phyloP scores from a whole-genome alignment of 2,797 vertebrate genomes.

The Ceyx erithaca region DNA sequence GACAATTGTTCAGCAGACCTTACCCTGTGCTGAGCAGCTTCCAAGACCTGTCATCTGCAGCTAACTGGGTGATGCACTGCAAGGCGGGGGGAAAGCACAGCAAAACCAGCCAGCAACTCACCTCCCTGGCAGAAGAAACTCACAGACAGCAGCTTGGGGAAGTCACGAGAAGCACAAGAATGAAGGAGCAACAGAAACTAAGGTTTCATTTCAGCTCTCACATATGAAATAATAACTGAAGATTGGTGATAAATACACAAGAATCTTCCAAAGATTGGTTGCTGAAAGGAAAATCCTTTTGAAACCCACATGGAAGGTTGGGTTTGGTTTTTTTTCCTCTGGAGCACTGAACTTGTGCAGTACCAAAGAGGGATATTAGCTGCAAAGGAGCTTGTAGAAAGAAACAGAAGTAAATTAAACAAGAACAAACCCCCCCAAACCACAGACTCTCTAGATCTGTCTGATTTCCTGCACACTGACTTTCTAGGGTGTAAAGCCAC shows the following conservation, averaged over 20 bases:
- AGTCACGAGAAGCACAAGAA: neutral
- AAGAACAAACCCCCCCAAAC: neutral
- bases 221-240: neutral
- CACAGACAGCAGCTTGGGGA: neutral
- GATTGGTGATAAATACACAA: neutral
- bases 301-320: fast-evolving
- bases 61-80: neutral
- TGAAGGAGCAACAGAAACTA: neutral
- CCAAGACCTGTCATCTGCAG: neutral
- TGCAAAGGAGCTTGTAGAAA: neutral
- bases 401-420: neutral
- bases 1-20: neutral
- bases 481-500: neutral
- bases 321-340: neutral
- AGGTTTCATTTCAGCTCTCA: neutral
- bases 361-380: neutral
- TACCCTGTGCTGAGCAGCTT: neutral
- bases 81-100: neutral
- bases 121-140: neutral
- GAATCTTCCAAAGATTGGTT: neutral
- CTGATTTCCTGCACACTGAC: neutral
- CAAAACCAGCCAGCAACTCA: neutral
- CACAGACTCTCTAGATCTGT: neutral
- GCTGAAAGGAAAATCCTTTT: neutral
- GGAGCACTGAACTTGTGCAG: neutral